These are phyloP conservation scores for Polyommatus icarus DNA, from an alignment of 2,888 invertebrate genomes.

Conservation along the genomic window DNA sequence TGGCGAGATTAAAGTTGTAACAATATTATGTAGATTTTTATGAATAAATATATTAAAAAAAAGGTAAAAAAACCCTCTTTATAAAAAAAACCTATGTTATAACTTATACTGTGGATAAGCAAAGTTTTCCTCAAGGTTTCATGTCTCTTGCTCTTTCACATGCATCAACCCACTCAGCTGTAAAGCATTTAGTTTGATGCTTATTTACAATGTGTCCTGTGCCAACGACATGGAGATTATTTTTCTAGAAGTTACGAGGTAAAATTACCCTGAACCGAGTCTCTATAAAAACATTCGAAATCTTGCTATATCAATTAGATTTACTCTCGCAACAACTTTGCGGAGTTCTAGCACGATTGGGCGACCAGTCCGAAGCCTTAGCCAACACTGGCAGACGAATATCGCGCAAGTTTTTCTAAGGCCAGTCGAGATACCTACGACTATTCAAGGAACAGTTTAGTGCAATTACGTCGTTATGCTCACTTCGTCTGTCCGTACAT, in stretches of 20 bases:
- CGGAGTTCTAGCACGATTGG: neutral
- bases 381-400: neutral
- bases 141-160: neutral
- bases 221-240: no score
- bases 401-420: constrained; percentile 21
- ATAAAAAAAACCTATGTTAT: neutral
- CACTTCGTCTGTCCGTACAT: constrained; percentile 70
- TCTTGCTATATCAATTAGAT: neutral
- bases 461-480: constrained; percentile 79
- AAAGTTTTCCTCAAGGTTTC: no score
- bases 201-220: neutral
- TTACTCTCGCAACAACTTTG: neutral
- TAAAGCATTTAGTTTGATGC: neutral
- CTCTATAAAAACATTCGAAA: neutral
- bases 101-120: neutral
- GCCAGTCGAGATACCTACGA: constrained; percentile 43
- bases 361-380: neutral
- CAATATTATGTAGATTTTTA: no score
- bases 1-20: no score
- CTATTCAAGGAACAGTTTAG: constrained; percentile 77
- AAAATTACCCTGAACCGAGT: neutral
- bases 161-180: neutral
- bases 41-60: no score
- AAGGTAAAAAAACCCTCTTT: no score
- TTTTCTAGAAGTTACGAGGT: no score